phyloP scores from a whole-genome alignment of 2,113 vertebrate species.

The Odontophorus gujanensis region DNA sequence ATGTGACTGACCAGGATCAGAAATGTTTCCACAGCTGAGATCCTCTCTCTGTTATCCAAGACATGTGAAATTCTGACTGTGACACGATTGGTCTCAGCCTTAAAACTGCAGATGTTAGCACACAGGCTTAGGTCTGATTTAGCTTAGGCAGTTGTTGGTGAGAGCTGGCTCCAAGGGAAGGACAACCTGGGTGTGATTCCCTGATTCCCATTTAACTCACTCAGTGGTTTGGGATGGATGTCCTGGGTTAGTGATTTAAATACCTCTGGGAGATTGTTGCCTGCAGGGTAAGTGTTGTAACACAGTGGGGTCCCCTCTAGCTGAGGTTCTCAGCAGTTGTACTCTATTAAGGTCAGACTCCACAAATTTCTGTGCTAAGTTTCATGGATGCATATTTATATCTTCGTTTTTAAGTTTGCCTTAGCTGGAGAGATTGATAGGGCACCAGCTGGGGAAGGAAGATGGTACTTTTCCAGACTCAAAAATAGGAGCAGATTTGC shows the following conservation, averaged over 20 bases:
- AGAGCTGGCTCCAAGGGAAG: not conserved
- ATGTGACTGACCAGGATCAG: not conserved
- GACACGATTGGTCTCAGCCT: not conserved
- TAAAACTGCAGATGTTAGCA: not conserved
- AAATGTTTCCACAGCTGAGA: not conserved
- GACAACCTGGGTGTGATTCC: not conserved
- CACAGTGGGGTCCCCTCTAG: not conserved
- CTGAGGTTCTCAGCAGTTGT: not conserved
- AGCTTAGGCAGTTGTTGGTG: no score
- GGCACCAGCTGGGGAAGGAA: not conserved
- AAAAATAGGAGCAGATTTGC: not conserved
- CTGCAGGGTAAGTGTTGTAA: not conserved
- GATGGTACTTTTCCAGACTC: not conserved
- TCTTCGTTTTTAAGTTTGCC: not conserved
- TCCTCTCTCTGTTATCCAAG: not conserved
- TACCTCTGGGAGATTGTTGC: rapidly evolving
- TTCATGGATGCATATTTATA: not conserved
- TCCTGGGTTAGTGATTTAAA: not conserved
- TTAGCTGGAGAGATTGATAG: not conserved
- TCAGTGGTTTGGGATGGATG: not conserved
- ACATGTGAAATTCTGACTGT: not conserved
- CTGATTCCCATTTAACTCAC: not conserved
- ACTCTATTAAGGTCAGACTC: not conserved
- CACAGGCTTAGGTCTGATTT: rapidly evolving
- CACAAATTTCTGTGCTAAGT: not conserved